Evolutionary conservation across 2,113 vertebrate genomes (phyloP), one percentile per base, ranked within the genome.

Genomic region (Oenanthe melanoleuca): DNA sequence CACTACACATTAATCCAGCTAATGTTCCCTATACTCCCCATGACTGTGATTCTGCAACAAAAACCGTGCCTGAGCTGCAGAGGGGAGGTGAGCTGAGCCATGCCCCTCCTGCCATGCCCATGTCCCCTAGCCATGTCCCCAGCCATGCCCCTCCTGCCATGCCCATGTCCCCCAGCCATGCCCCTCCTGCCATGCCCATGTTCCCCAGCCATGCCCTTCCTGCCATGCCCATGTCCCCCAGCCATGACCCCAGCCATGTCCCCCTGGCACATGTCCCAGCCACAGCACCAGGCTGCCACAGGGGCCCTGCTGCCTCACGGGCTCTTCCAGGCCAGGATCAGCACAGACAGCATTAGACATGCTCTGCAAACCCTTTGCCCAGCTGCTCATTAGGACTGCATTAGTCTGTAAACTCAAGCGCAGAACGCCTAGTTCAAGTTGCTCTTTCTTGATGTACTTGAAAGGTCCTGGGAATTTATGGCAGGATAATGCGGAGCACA

Each of bases 401-500:
- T 98, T 98, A 97, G 96, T 95, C 97, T 95, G 96, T 95, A 97
- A 97, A 97, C 96, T 96, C 95, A 0, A 90, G 95, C 89, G 20
- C 60, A 28, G 83, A 97, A 95, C 29, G 95, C 96, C 95, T 94
- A 94, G 96, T 96, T 97, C 97, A 91, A 95, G 97, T 97, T 81
- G 66, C 92, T 97, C 96, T 97, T 97, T 95, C 97, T 97, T 97
- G 97, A 97, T 97, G 97, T 96, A 97, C 98, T 98, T 98, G 97
- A 98, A 97, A 97, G 97, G 96, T 97, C 97, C 88, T 90, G 95
- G 97, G 98, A 98, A 98, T 98, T 98, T 98, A 98, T 96, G 97
- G 97, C 95, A 95, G 97, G 97, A 97, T 98, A 98, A 98, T 98
- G 98, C 81, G 97, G 97, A 97, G 97, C 97, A 92, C 97, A 97